These are phyloP conservation scores for Allacma fusca DNA, from an alignment of 2,888 invertebrate species.

Conservation along the genomic window DNA sequence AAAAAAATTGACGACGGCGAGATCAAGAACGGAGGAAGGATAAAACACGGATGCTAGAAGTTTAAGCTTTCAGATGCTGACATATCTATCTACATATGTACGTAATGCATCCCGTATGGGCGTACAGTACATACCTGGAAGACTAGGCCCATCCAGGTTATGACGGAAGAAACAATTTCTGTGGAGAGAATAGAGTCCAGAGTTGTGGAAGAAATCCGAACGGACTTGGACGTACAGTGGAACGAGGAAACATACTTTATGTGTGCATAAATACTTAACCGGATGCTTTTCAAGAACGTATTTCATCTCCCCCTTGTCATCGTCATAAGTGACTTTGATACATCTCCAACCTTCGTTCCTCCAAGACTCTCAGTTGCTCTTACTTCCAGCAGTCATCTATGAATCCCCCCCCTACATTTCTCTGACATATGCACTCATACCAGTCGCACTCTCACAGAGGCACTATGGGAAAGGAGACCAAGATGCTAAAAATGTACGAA, in stretches of 20 bases:
- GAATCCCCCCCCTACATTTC: background rate
- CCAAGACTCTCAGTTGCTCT: too few relatives aligned
- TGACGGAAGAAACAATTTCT: background rate
- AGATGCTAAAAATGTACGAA: background rate
- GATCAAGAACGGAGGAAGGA: background rate
- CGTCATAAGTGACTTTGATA: conserved; percentile 10
- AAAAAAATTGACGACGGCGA: background rate
- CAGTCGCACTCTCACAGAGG: background rate
- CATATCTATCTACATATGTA: too few relatives aligned
- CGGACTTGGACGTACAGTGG: background rate
- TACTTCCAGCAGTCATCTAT: too few relatives aligned
- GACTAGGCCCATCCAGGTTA: too few relatives aligned
- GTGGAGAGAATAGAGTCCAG: background rate
- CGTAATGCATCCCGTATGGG: too few relatives aligned
- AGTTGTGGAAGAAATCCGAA: conserved; percentile 10
- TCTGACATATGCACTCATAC: background rate
- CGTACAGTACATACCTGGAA: too few relatives aligned
- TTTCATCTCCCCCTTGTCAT: conserved; percentile 9
- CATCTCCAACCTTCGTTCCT: background rate
- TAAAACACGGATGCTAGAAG: background rate
- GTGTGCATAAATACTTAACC: background rate
- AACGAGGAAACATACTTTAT: background rate
- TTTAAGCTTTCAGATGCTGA: too few relatives aligned
- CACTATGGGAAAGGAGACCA: background rate
- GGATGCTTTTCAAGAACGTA: conserved; percentile 12